Evolutionary conservation across 2,888 invertebrate species (phyloP).

Genomic region (Phoenoteleia sp.): DNA sequence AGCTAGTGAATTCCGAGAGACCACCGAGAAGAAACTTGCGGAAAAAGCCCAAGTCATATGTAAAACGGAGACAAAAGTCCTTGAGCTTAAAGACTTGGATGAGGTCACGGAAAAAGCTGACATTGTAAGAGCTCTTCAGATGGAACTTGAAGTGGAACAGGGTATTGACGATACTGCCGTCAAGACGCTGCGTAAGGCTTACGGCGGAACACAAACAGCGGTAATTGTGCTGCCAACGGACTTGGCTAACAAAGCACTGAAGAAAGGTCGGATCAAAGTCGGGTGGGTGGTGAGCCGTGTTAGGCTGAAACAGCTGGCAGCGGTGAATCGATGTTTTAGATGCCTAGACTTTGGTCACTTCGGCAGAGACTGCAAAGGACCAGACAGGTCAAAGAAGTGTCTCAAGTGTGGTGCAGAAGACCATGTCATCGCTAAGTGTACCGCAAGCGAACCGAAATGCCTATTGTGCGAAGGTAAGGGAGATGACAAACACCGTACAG

Average conservation of each 20-base stretch:
- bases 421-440: conserved; percentile 26
- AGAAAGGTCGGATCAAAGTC: not conserved
- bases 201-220: conserved; percentile 17
- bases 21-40: not conserved
- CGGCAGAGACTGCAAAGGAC: not conserved
- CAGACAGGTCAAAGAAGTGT: conserved; percentile 36
- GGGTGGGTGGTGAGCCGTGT: conserved; percentile 37
- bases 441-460: not conserved
- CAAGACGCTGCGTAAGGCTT: conserved; percentile 23
- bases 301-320: not conserved
- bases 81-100: conserved; percentile 23
- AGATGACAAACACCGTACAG: too few relatives aligned
- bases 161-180: not conserved
- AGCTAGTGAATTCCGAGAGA: not conserved
- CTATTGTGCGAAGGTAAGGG: conserved; percentile 37
- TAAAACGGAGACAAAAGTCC: not conserved
- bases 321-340: not conserved
- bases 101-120: conserved; percentile 20
- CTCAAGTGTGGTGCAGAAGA: conserved; percentile 27
- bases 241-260: not conserved
- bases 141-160: not conserved
- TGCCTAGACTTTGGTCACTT: conserved; percentile 31
- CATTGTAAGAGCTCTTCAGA: not conserved
- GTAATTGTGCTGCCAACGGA: conserved; percentile 5
- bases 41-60: not conserved